Evolutionary conservation across 2,888 invertebrate genomes (phyloP), one percentile per base, ranked within the genome.

Genomic region (Macrosiphum euphorbiae): DNA sequence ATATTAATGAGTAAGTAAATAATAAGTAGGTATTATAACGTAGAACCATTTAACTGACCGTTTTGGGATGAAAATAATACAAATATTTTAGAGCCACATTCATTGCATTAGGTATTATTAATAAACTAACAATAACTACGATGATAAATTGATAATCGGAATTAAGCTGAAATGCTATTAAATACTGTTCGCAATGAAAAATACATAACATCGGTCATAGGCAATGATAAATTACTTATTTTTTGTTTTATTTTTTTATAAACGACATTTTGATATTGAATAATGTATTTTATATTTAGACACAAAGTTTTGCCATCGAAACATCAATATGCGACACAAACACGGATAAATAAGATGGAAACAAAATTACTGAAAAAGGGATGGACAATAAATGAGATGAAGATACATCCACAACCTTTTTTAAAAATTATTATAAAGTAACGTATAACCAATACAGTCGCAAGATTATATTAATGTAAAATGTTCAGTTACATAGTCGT

Each of bases 261-360:
- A 47, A 44, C n/a, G n/a, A 87, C 35, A 50, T 44, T 87, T 87
- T 87, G n/a, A 20, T 87, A n/a, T 52, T 87, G 35, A 87, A 87
- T 87, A 87, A 87, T 87, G n/a, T 52, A n/a, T 87, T 87, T 85
- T 26, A n/a, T 67, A 67, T 20, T 16, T 84, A 24, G 20, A 84
- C 78, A 35, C 41, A 85, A 85, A 24, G 44, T 44, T 44, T n/a
- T 67, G 2, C 16, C 67, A 67, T 67, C 7, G 5, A 4, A 67
- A n/a, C n/a, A 35, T 35, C 67, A 67, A 67, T 67, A 67, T 67
- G 67, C 35, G 67, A 35, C n/a, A 67, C 7, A 67, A 67, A 35
- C 1, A 67, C 16, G 16, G 16, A 35, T 67, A 67, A 35, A 67
- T n/a, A 67, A 35, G 35, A 67, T 67, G 16, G 35, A 67, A 67